Percentiles rank a stretch among this genome's conserved stretches.
These are phyloP conservation scores for Iguana delicatissima DNA, from an alignment of 2,797 vertebrate species.

Conservation along the genomic window DNA sequence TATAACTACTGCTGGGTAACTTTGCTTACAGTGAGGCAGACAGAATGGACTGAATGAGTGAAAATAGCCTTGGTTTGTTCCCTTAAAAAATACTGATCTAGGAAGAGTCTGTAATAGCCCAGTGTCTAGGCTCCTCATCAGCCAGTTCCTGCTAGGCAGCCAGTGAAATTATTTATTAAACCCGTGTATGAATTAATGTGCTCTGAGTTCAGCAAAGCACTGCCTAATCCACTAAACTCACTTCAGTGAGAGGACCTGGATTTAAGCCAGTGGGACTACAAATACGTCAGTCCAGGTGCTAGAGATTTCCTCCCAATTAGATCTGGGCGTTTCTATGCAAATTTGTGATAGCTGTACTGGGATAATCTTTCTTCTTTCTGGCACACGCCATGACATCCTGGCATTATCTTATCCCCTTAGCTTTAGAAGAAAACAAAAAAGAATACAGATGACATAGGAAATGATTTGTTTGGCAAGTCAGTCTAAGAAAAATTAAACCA, in stretches of 20 bases:
- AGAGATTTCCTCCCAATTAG: conserved; percentile 12
- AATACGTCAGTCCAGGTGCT: not conserved
- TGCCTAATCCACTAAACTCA: not conserved
- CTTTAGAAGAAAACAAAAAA: conserved; percentile 20
- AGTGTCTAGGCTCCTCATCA: not conserved
- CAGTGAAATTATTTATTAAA: not conserved
- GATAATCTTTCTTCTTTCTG: conserved; percentile 52
- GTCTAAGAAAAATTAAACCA: conserved; percentile 70
- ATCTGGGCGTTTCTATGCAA: not conserved
- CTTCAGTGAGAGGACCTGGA: not conserved
- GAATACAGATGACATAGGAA: conserved; percentile 67
- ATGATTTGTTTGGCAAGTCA: conserved; percentile 69
- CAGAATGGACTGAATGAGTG: not conserved
- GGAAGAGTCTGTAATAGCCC: not conserved
- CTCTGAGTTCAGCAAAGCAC: not conserved
- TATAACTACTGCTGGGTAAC: not conserved
- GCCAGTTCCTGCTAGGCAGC: not conserved
- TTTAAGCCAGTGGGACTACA: not conserved
- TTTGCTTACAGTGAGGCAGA: not conserved
- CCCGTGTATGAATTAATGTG: not conserved
- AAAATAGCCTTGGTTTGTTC: not conserved
- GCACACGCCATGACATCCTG: conserved; percentile 33
- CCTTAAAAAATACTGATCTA: too few species aligned
- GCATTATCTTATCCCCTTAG: conserved; percentile 59
- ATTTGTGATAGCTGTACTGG: conserved; percentile 37